Evolutionary conservation across 2,888 invertebrate genomes (phyloP).

Genomic region (Drosophila birchii): DNA sequence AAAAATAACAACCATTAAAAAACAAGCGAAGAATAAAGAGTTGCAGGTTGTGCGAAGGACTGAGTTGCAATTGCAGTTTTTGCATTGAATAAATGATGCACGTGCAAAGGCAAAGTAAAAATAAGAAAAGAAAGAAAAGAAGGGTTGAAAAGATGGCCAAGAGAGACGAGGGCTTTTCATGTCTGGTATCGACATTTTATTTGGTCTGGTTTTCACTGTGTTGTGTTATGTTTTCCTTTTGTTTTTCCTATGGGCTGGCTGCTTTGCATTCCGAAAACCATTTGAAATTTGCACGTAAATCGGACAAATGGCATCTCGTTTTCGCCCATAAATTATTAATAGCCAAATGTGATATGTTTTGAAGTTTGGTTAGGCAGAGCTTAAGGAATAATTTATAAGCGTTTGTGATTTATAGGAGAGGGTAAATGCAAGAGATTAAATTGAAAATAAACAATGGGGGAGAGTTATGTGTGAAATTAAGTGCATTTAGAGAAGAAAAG

Average conservation of each 20-base stretch:
- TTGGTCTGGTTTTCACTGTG: slow-evolving; percentile 3
- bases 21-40: slow-evolving; percentile 9
- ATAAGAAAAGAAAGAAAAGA: neutral
- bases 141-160: neutral
- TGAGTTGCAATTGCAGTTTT: slow-evolving; percentile 6
- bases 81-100: slow-evolving; percentile 56
- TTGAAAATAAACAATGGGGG: neutral
- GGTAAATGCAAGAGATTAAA: neutral
- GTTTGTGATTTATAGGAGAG: slow-evolving; percentile 2
- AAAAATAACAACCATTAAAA: neutral
- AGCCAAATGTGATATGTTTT: slow-evolving; percentile 5
- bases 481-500: neutral
- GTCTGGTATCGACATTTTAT: slow-evolving; percentile 19
- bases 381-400: slow-evolving; percentile 8
- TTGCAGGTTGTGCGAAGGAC: slow-evolving; percentile 14
- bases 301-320: slow-evolving; percentile 15
- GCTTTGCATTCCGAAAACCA: neutral
- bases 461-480: neutral
- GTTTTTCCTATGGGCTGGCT: slow-evolving; percentile 4
- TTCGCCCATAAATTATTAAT: slow-evolving; percentile 7
- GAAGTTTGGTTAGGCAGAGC: slow-evolving; percentile 9
- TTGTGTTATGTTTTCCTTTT: neutral
- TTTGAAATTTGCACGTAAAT: slow-evolving; percentile 11
- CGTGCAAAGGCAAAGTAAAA: slow-evolving; percentile 11
- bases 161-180: slow-evolving; percentile 5